phyloP scores from a whole-genome alignment of 2,113 vertebrate genomes.

The Malaclemys terrapin region DNA sequence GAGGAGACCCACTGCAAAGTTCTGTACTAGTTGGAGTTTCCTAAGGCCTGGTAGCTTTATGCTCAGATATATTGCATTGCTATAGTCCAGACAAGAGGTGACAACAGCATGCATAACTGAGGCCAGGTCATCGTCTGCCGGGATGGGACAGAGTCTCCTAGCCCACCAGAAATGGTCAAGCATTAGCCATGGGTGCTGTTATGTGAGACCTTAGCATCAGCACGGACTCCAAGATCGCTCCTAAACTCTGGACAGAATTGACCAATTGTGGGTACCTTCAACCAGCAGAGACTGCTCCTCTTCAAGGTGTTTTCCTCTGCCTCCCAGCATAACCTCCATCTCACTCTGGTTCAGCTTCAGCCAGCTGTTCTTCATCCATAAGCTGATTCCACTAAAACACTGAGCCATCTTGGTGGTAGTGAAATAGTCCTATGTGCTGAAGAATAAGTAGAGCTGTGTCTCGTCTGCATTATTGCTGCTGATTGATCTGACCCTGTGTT shows the following conservation, averaged over 20 bases:
- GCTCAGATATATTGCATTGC: no score
- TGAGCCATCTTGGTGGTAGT: background rate
- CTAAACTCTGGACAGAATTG: background rate
- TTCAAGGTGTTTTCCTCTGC: background rate
- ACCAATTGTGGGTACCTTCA: background rate
- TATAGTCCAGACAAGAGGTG: no score
- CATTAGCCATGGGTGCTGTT: background rate
- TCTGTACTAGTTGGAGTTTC: no score
- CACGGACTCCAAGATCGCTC: background rate
- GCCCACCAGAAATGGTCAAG: background rate
- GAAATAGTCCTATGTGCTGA: background rate
- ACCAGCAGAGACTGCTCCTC: background rate
- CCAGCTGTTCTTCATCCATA: constrained; percentile 15
- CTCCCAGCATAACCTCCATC: background rate
- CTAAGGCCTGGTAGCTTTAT: no score
- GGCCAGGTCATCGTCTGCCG: no score
- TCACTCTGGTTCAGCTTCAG: background rate
- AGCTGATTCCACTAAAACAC: constrained; percentile 24
- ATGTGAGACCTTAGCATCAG: background rate
- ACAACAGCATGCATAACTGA: no score
- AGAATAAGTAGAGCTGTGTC: background rate
- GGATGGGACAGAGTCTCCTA: background rate
- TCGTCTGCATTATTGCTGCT: constrained; percentile 1
- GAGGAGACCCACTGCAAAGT: background rate
- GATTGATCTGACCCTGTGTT: background rate